Evolutionary conservation across 2,888 invertebrate species (phyloP), one percentile per base, ranked within the genome.

Genomic region (Aelia acuminata): DNA sequence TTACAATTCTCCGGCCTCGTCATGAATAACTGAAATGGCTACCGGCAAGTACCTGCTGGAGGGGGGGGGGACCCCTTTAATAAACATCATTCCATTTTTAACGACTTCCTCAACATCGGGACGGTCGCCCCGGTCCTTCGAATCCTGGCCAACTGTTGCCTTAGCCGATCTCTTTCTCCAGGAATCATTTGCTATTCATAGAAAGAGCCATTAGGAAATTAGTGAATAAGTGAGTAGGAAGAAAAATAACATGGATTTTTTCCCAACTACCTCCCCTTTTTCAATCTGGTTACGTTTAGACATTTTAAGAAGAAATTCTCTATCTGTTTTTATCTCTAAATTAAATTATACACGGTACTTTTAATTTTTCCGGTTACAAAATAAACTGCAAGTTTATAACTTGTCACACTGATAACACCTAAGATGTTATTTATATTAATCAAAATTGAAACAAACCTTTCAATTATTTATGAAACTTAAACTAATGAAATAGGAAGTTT

Each of bases 61-160:
- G n/a, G n/a, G n/a, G n/a, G n/a, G 18, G 31, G 63, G 22, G 31
- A 18, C 31, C 63, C 63, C 63, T 70, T 70, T 70, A 70, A 70
- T 70, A 70, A 70, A 70, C 63, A 70, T 70, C 63, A 70, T 70
- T 70, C 63, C 63, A 70, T 70, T 70, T 70, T 70, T 70, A 70
- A 70, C 63, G 63, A 70, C 63, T 70, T 70, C 63, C 63, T 70
- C 63, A 70, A 35, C 63, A 70, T 70, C 63, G 63, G 63, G 20
- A 70, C 63, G 31, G 63, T 70, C 31, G 35, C 35, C 63, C 63
- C 1, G 63, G 63, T 18, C 35, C 20, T 31, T 35, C 7, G 35
- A 35, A 2, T 70, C 35, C 31, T 3, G 63, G 63, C 15, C 31
- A 35, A 70, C 63, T 70, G 63, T 70, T 70, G 31, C 63, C 63